Evolutionary conservation across 2,888 invertebrate species (phyloP), one percentile per base, ranked within the genome.

Genomic region (Hirtodrosophila cameraria): DNA sequence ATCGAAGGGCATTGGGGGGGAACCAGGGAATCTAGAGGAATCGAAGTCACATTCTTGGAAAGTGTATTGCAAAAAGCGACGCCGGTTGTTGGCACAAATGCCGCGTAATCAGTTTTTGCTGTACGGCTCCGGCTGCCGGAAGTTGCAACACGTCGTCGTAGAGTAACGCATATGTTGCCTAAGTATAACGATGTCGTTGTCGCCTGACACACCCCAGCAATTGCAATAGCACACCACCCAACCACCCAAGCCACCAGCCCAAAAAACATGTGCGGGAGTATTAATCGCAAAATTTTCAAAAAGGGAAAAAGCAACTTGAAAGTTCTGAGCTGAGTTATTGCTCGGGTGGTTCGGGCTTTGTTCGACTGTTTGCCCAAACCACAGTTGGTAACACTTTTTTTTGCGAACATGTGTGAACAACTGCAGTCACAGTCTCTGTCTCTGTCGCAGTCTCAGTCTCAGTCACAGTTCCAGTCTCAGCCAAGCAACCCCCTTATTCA

Each of bases 341-440:
- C 80, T 54, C 25, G 60, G 52, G 61, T 42, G 58, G 46, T 48
- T 46, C n/a, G 42, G 36, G 38, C 62, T 49, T 74, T 70, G 75
- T 74, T 74, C 43, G 28, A 31, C 45, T 15, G 33, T 33, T 45
- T 8, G 43, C 61, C 49, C 75, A 67, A 58, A 50, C 71, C 64
- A 50, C 46, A 58, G 31, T 33, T 57, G 48, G 49, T 23, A 62
- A 53, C 55, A 68, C 55, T 54, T 62, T 42, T 49, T 58, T 61
- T 83, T 87, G 69, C 75, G 84, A 77, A 87, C 86, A 85, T 85
- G 84, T 85, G 87, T 86, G 84, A 84, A 87, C 84, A 86, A 87
- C 80, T 86, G 78, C 85, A 74, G 61, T 75, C 58, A 25, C 38
- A 30, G 38, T 12, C 45, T 12, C 33, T 33, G 20, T 11, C 30